A percentile compares a stretch with the other conserved stretches of the same genome.
phyloP scores from a whole-genome alignment of 2,888 invertebrate species.

The Ophion ellenae region DNA sequence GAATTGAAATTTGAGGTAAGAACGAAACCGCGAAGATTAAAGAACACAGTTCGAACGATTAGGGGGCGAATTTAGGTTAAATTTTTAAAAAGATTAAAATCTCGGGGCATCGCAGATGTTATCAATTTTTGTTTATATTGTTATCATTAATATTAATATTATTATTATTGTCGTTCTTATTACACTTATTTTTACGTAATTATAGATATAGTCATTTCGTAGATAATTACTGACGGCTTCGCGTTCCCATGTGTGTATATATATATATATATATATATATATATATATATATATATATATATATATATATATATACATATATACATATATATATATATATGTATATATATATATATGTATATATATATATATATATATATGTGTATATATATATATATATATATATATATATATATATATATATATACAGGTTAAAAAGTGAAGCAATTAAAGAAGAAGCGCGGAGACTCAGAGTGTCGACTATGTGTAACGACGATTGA shows the following conservation, averaged over 20 bases:
- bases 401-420: no score
- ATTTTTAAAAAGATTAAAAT: not conserved
- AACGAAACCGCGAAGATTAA: slow-evolving; percentile 6
- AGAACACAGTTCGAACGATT: slow-evolving; percentile 39
- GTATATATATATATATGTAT: no score
- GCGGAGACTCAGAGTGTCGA: slow-evolving; percentile 5
- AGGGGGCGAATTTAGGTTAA: slow-evolving; percentile 15
- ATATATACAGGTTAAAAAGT: not conserved
- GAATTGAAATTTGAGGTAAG: slow-evolving; percentile 24
- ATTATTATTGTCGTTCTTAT: slow-evolving; percentile 37
- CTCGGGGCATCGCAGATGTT: slow-evolving; percentile 38
- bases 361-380: no score
- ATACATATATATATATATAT: no score
- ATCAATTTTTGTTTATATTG: slow-evolving; percentile 35
- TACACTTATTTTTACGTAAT: slow-evolving; percentile 48
- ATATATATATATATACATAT: no score
- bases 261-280: no score
- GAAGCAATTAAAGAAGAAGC: slow-evolving; percentile 10
- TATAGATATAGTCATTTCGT: slow-evolving; percentile 68
- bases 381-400: no score
- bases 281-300: no score
- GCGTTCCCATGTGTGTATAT: slow-evolving; percentile 63
- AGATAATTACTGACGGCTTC: slow-evolving; percentile 71
- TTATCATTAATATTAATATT: slow-evolving; percentile 39
- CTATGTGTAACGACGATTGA: slow-evolving; percentile 5